phyloP scores from a whole-genome alignment of 1,140 invertebrate species.

The Penaeus chinensis region DNA sequence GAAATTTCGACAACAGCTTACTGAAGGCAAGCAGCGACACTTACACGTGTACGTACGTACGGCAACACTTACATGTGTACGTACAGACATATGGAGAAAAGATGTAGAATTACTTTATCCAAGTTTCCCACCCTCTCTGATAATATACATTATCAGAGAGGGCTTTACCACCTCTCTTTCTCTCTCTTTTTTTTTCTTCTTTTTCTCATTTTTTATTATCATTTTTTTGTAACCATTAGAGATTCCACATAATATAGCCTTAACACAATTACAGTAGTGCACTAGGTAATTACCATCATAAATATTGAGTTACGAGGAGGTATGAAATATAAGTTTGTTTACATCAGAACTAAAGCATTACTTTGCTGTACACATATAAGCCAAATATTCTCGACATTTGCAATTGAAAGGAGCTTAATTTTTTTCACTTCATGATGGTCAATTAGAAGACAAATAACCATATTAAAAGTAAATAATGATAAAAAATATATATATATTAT shows the following conservation, averaged over 20 bases:
- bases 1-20: constrained; percentile 49
- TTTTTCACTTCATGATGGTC: constrained; percentile 31
- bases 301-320: constrained; percentile 35
- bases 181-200: no score
- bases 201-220: no score
- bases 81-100: constrained; percentile 43
- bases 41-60: constrained; percentile 48
- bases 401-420: constrained; percentile 44
- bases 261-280: constrained; percentile 41
- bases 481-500: constrained; percentile 57
- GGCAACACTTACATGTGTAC: constrained; percentile 52
- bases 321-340: constrained; percentile 33
- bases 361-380: constrained; percentile 36
- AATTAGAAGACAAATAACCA: constrained; percentile 39
- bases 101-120: not conserved
- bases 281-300: constrained; percentile 41
- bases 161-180: no score
- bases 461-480: constrained; percentile 56
- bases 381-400: constrained; percentile 36
- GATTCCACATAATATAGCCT: constrained; percentile 41
- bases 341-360: constrained; percentile 27
- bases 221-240: constrained; percentile 16
- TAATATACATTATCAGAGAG: no score
- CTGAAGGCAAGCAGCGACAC: constrained; percentile 56
- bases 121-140: no score